Evolutionary conservation across 2,113 vertebrate species (phyloP).

Genomic region (Saguinus midas): DNA sequence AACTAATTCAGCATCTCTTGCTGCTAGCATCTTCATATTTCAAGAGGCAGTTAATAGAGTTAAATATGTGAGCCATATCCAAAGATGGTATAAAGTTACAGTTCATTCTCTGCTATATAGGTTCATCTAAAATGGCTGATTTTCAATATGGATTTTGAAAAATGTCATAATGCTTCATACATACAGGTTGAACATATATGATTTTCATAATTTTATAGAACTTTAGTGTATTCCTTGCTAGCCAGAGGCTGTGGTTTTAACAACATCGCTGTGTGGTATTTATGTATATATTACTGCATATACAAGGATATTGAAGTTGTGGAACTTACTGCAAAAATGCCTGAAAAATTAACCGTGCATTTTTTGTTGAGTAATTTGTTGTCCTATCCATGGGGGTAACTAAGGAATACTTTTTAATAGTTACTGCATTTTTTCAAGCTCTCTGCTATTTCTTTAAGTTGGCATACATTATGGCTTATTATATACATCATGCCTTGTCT

Average conservation of each 20-base stretch:
- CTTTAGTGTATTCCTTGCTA: conserved; percentile 44
- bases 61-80: not conserved
- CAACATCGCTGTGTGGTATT: not conserved
- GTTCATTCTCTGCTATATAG: conserved; percentile 1
- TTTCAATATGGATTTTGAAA: conserved; percentile 42
- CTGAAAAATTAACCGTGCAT: conserved; percentile 34
- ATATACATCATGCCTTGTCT: not conserved
- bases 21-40: conserved; percentile 28
- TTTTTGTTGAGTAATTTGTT: conserved; percentile 26
- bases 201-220: conserved; percentile 31
- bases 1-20: conserved; percentile 7
- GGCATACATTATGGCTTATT: not conserved
- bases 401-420: not conserved
- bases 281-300: not conserved
- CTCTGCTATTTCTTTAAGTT: not conserved
- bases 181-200: not conserved
- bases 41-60: conserved; percentile 15
- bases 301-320: conserved; percentile 1
- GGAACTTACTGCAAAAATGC: not conserved
- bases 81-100: conserved; percentile 25
- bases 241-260: conserved; percentile 44
- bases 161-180: conserved; percentile 25
- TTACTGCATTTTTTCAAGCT: not conserved
- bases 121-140: conserved; percentile 59
- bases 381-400: not conserved